phyloP scores from a whole-genome alignment of 2,888 invertebrate species.

The Agrochola circellaris region DNA sequence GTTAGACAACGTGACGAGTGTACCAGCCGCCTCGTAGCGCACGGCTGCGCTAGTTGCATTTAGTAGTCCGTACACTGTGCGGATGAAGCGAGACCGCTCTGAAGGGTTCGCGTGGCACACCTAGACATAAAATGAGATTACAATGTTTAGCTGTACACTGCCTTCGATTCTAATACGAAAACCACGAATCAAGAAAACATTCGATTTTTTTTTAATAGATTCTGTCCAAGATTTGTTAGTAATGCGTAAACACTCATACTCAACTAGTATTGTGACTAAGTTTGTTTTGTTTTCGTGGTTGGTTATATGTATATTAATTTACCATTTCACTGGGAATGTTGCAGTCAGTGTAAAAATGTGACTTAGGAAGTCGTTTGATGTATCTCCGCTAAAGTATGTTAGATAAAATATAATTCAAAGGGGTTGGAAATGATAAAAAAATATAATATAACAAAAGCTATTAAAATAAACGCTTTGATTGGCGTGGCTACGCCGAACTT shows the following conservation, averaged over 20 bases:
- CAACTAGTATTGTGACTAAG: background rate
- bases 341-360: background rate
- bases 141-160: background rate
- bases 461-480: background rate
- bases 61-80: constrained; percentile 99
- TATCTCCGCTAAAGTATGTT: background rate
- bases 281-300: background rate
- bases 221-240: background rate
- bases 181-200: background rate
- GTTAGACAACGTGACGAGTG: constrained; percentile 98
- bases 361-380: background rate
- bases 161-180: background rate
- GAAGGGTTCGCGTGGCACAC: constrained; percentile 99
- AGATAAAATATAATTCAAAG: background rate
- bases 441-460: too few species aligned
- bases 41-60: constrained; percentile 99
- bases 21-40: constrained; percentile 99
- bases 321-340: background rate
- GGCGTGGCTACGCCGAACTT: background rate
- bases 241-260: background rate
- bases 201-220: background rate
- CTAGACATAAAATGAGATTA: constrained; percentile 79
- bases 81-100: constrained; percentile 98
- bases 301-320: background rate
- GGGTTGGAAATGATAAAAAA: background rate